Base-by-base conservation (phyloP, 2,113 vertebrate genomes). In the Zosterops pallidus region DNA sequence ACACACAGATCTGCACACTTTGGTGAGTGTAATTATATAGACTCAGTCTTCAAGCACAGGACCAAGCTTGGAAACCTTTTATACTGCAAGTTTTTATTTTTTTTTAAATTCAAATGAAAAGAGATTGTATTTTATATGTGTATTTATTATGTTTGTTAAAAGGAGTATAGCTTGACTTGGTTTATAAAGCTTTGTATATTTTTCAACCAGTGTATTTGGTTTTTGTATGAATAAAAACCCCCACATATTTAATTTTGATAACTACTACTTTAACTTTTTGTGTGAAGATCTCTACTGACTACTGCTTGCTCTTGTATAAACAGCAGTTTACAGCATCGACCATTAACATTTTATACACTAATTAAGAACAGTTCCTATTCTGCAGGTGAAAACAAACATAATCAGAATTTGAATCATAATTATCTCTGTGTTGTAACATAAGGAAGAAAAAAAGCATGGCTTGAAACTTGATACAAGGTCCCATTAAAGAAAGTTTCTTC, bases 121-220 rank as follows among this genome's bases (percentile, higher is more conserved):
- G 37, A 63, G 18, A 9, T 68, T 92, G 74, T 94, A 67, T 92
- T 91, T 87, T 93, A 37, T 74, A 75, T 75, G 15, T 1, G 0
- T 95, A 96, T 96, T 97, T 96, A 96, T 96, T 94, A 42, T 57
- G 4, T 88, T 88, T 88, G 14, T 56, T 89, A 47, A 88, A 92
- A 88, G 50, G 14, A 87, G 14, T 70, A 19, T 46, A 55, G 47
- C 35, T 70, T 78, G 31, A 55, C 39, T 71, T 62, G 37, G 21
- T 79, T 88, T 89, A 68, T 92, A 65, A 86, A 82, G 31, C 55
- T 89, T 86, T 88, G 33, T 92, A 59, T 77, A n/a, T 39, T 94
- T 88, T 89, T 78, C 21, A 89, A 44, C 8, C 29, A 7, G 4
- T 41, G 9, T 72, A 23, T 78, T 78, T 86, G 19, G 2, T 77